A percentile compares a stretch with the other conserved stretches of the same genome.
Conservation (phyloP, 2,797 vertebrate species). For the Hemibagrus guttatus region DNA sequence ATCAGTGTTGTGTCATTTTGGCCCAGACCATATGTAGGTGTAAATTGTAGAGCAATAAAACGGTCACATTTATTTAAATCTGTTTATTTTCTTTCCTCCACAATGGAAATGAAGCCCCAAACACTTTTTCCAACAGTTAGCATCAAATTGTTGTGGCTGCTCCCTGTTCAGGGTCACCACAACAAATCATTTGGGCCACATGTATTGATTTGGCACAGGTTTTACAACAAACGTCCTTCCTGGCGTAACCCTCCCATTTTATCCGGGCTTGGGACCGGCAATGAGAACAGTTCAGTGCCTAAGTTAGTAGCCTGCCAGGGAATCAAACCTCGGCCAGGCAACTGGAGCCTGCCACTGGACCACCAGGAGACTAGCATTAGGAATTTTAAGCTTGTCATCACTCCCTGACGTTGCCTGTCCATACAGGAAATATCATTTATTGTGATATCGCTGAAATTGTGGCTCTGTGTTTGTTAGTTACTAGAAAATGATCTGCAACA, state of each 20-base stretch:
- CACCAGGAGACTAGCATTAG: not conserved
- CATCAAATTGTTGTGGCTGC: not conserved
- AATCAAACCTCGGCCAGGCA: too few relatives aligned
- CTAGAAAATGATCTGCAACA: not conserved
- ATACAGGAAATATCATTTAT: not conserved
- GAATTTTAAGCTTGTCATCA: not conserved
- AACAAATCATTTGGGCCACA: too few relatives aligned
- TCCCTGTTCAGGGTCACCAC: too few relatives aligned
- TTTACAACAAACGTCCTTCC: too few relatives aligned
- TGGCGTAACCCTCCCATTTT: too few relatives aligned
- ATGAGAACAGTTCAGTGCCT: too few relatives aligned
- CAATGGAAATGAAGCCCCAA: not conserved
- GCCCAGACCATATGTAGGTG: too few relatives aligned
- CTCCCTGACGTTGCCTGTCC: not conserved
- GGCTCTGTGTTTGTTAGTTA: not conserved
- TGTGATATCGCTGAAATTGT: not conserved
- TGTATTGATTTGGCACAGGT: too few relatives aligned
- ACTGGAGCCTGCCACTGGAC: too few relatives aligned
- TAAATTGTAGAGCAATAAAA: not conserved
- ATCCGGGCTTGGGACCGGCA: too few relatives aligned
- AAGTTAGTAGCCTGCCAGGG: too few relatives aligned
- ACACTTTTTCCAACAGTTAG: not conserved
- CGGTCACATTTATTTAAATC: not conserved
- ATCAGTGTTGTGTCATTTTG: not conserved
- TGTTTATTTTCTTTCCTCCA: not conserved